Evolutionary conservation across 2,888 invertebrate genomes (phyloP).

Genomic region (Synergus umbraculus): DNA sequence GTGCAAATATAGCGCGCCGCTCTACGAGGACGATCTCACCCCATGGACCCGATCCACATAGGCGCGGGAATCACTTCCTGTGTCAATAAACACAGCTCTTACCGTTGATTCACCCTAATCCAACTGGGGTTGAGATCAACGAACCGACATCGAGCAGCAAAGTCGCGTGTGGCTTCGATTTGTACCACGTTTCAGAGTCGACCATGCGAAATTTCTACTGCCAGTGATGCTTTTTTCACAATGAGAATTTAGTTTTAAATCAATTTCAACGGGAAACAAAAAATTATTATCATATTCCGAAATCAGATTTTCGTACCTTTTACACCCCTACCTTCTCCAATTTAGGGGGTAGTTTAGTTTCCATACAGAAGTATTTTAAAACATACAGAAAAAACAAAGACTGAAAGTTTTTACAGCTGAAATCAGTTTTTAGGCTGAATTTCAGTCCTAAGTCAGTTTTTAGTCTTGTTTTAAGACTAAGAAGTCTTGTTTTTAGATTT

Average conservation of each 20-base stretch:
- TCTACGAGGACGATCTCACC: constrained; percentile 44
- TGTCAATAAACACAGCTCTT: constrained; percentile 74
- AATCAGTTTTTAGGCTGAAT: too few relatives aligned
- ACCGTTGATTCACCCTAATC: constrained; percentile 66
- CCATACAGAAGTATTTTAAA: too few relatives aligned
- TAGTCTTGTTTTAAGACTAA: too few relatives aligned
- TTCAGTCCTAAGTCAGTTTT: too few relatives aligned
- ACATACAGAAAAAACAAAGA: too few relatives aligned
- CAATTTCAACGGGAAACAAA: neutral
- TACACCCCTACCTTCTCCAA: too few relatives aligned
- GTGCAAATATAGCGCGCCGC: constrained; percentile 70
- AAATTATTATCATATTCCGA: too few relatives aligned
- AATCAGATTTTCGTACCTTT: too few relatives aligned
- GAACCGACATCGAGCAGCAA: constrained; percentile 58
- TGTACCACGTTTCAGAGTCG: constrained; percentile 38
- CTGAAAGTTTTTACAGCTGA: too few relatives aligned
- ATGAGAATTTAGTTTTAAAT: neutral
- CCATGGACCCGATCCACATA: constrained; percentile 49
- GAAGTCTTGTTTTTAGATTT: too few relatives aligned
- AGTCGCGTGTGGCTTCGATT: constrained; percentile 41
- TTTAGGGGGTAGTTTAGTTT: too few relatives aligned
- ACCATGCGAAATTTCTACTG: constrained; percentile 28
- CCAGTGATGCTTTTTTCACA: neutral
- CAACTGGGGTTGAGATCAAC: constrained; percentile 63
- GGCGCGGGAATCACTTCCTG: constrained; percentile 74